Base-by-base conservation (phyloP, 2,113 vertebrate genomes). In the Ictalurus furcatus region DNA sequence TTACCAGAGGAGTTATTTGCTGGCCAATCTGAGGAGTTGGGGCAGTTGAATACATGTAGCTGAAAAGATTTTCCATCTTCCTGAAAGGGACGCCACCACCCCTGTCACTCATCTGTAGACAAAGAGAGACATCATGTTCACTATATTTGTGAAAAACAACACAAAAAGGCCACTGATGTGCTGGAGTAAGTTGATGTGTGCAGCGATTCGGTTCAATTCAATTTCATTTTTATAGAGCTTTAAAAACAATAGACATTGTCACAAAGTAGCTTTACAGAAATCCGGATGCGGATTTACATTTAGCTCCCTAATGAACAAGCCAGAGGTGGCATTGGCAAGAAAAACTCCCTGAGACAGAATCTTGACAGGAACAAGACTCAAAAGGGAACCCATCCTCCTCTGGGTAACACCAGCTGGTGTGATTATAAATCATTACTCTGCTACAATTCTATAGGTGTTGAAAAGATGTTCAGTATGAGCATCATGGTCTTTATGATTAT, bases 31-130 rank as follows among this genome's bases (percentile, higher is more conserved):
- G 96, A 0, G 98, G 98, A 6, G 96, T 95, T 1, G 98, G 98
- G 0, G 98, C 98, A 0, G 98, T 99, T 17, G 97, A 97, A 93
- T 97, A 99, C 97, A 99, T 96, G 94, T 99, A 99, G 93, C 98
- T 99, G 95, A 98, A 99, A 74, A 99, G 97, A 1, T 97, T 96
- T 85, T 99, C 97, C 0, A 97, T 98, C 94, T 96, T 97, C 13
- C 98, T 94, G 89, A 97, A 96, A 3, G 98, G 97, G 58, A 99
- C 97, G 0, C 98, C 98, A 8, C 98, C 95, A 0, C 98, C 98
- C 88, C 93, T 94, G 95, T 99, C 98, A 21, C 97, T 98, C 96
- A 98, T 97, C 98, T 99, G 74, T 4, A 80, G 83, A 88, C 8
- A 65, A 48, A 76, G n/a, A 23, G 9, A 69, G 9, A 61, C 34